Evolutionary conservation across 2,797 vertebrate species (phyloP).

Genomic region (Thalassophryne amazonica): DNA sequence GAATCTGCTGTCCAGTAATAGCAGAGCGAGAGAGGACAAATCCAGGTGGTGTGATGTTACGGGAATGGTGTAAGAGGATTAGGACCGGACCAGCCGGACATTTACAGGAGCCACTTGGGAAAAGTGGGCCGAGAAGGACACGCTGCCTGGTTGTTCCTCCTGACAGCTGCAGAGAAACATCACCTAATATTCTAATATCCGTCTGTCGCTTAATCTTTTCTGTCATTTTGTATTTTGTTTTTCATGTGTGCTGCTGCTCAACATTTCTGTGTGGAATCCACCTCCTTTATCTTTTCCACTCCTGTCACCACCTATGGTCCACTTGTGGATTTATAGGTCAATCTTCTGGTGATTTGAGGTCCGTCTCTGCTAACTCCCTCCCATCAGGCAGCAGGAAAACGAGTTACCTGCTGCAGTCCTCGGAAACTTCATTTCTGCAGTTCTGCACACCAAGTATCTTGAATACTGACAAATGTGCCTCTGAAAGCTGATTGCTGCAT

Average conservation of each 20-base stretch:
- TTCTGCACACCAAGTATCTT: slow-evolving; percentile 14
- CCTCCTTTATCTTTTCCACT: slow-evolving; percentile 14
- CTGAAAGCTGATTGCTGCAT: too few species aligned
- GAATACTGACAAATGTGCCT: too few species aligned
- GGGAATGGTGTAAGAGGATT: slow-evolving; percentile 54
- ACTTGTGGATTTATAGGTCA: slow-evolving; percentile 68
- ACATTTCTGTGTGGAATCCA: too few species aligned
- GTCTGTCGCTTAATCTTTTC: slow-evolving; percentile 2
- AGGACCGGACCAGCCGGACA: slow-evolving; percentile 36
- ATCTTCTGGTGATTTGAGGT: slow-evolving; percentile 49
- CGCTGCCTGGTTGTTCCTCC: slow-evolving; percentile 43
- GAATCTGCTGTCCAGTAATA: slow-evolving; percentile 41
- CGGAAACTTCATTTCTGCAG: slow-evolving; percentile 27
- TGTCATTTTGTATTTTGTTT: slow-evolving; percentile 2
- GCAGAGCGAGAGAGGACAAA: not conserved
- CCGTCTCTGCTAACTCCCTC: slow-evolving; percentile 53
- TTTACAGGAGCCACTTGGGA: slow-evolving; percentile 20
- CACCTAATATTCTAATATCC: slow-evolving; percentile 11
- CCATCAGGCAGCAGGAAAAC: slow-evolving; percentile 29
- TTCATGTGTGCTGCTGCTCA: too few species aligned
- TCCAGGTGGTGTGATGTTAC: slow-evolving; percentile 3
- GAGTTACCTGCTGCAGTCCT: slow-evolving; percentile 38
- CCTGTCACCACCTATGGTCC: slow-evolving; percentile 24
- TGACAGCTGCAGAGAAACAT: slow-evolving; percentile 31
- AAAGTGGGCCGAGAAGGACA: slow-evolving; percentile 50